Base-by-base conservation (phyloP, 2,113 vertebrate genomes). In the Sorex araneus region DNA sequence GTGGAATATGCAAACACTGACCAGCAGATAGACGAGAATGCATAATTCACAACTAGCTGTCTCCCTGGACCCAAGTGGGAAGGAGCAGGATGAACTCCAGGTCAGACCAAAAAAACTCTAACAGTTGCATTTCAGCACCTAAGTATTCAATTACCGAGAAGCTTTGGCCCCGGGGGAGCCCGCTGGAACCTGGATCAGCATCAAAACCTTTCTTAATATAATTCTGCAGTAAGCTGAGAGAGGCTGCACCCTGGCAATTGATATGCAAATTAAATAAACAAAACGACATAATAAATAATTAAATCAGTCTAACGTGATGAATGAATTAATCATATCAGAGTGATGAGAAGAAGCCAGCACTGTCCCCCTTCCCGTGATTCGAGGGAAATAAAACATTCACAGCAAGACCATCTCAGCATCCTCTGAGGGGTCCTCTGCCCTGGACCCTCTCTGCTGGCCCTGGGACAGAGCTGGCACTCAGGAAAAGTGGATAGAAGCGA, bases 221-320 rank as follows among this genome's bases (percentile, higher is more conserved):
- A 94, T 92, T 96, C 84, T 64, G 34, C 32, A 0, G 93, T 71
- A 81, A 96, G 92, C 92, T 32, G 89, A 94, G 94, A 80, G 73
- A 73, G 1, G 81, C 74, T 34, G 91, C 66, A 74, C 87, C 71
- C 74, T 80, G 70, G 89, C 84, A 93, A 95, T 79, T 95, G 95
- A 94, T 90, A 96, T 95, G 97, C 95, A 97, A 97, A 95, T 96
- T 91, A 93, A 95, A 95, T 95, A 97, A 97, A 95, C 96, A 95
- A 95, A 96, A 95, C 0, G 70, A 91, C 91, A 93, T 94, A 92
- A 96, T 96, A 96, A 96, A 97, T 95, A 96, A 96, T 97, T 96
- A 96, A 96, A 93, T 96, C 95, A 84, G 94, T 85, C 94, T 95
- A 95, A 96, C 92, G 87, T 93, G 96, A 97, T 96, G 94, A 96